Base-by-base conservation (phyloP, 1,140 invertebrate species). In the Camponotus floridanus region DNA sequence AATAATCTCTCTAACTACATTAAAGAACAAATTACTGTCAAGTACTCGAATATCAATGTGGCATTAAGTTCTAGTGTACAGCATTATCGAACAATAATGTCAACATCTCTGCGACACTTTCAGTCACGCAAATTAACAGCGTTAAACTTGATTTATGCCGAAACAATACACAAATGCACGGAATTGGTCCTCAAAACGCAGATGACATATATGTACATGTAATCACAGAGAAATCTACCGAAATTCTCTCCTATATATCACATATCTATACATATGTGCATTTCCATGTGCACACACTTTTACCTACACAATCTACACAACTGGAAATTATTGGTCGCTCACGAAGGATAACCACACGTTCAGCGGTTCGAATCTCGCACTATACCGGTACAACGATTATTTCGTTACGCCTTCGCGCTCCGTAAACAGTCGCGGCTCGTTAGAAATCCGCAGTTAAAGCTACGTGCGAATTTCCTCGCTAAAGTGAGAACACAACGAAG, bases 401-500 rank as follows among this genome's bases (percentile, higher is more conserved):
- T 68, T 71, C 59, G 85, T 76, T 76, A 87, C 79, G 85, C 61
- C 45, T 70, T 45, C 26, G 59, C 65, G 80, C 80, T 71, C 31
- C 76, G 79, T 86, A 85, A 90, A 89, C 65, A 78, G 71, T 76
- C 68, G 88, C 87, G 80, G 67, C 86, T 89, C 83, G 88, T 90
- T 90, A 90, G 81, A 85, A 83, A 90, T 90, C 70, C 81, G 70
- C 86, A 78, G 86, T 76, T 78, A 51, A 51, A 76, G 57, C 67
- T 78, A 89, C 78, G 85, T 90, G 88, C 64, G 70, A 90, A 90
- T 89, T 90, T 83, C 79, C 76, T 57, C 76, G 80, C 76, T 85
- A 90, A 90, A 76, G 86, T 67, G 86, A 62, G 79, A 85, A 90
- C 33, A 31, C 76, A 33, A 73, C 42, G 31, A 45, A 15, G 31